A percentile compares a stretch with the other conserved stretches of the same genome.
Evolutionary conservation across 2,113 vertebrate species (phyloP).

Genomic region (Oceanites oceanicus): DNA sequence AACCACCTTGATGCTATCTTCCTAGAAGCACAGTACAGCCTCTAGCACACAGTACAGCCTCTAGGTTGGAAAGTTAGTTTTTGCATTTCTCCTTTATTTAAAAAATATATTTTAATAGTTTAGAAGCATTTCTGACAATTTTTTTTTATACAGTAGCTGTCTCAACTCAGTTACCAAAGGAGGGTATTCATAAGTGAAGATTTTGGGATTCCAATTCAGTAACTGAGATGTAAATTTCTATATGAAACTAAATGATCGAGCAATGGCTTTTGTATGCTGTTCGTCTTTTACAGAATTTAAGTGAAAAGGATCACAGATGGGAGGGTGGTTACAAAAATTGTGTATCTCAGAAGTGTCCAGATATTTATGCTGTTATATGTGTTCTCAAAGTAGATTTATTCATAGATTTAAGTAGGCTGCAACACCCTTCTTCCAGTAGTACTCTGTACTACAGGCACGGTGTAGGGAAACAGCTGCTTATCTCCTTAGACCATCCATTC

Average conservation of each 20-base stretch:
- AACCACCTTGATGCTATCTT: not conserved
- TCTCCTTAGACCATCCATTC: not conserved
- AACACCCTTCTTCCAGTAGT: not conserved
- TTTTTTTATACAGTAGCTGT: not conserved
- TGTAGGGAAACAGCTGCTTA: not conserved
- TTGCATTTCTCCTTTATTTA: not conserved
- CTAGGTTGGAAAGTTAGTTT: not conserved
- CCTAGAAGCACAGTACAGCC: not conserved
- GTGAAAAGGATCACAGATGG: conserved; percentile 6
- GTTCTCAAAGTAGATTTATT: conserved; percentile 22
- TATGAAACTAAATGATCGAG: not conserved
- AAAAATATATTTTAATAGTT: not conserved
- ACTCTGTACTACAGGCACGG: not conserved
- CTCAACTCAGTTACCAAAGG: not conserved
- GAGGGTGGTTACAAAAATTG: not conserved
- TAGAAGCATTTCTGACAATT: not conserved
- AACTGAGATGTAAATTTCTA: not conserved
- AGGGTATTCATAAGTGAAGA: not conserved
- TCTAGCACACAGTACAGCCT: not conserved
- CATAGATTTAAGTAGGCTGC: conserved; percentile 26
- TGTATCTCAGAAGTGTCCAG: not conserved
- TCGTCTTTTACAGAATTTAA: not conserved
- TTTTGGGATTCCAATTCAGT: not conserved
- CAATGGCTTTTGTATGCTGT: not conserved
- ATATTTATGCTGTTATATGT: not conserved